Percentiles rank a stretch among this genome's conserved stretches.
Evolutionary conservation across 2,888 invertebrate species (phyloP).

Genomic region (Cryptocephalus moraei): DNA sequence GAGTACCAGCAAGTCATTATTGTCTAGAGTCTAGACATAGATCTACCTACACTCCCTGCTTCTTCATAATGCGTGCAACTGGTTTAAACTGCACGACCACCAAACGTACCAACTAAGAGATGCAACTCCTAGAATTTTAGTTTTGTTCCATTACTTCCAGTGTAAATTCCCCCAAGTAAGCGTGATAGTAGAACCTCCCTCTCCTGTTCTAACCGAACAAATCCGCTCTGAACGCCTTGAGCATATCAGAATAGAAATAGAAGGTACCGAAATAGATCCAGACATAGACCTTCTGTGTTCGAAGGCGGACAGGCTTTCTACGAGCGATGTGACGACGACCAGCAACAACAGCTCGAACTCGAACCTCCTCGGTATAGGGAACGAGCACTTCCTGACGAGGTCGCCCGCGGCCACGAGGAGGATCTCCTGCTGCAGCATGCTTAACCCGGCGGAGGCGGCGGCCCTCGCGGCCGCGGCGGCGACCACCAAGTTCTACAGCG

Average conservation of each 20-base stretch:
- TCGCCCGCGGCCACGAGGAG: conserved; percentile 79
- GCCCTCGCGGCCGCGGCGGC: conserved; percentile 52
- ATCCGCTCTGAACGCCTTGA: conserved; percentile 28
- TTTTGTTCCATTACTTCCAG: conserved; percentile 16
- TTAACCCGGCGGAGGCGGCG: conserved; percentile 61
- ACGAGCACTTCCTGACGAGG: conserved; percentile 57
- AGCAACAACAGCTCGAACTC: conserved; percentile 45
- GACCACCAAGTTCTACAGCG: conserved; percentile 41
- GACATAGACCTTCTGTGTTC: conserved; percentile 30
- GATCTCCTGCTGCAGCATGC: conserved; percentile 83
- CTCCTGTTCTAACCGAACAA: conserved; percentile 54
- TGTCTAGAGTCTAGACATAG: too few species aligned
- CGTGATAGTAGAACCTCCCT: conserved; percentile 66
- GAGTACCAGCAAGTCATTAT: too few species aligned
- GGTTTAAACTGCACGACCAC: too few species aligned
- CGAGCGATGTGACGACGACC: conserved; percentile 27
- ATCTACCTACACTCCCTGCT: too few species aligned
- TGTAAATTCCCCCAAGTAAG: conserved; percentile 52
- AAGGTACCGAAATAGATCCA: conserved; percentile 25
- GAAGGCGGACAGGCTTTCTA: conserved; percentile 29
- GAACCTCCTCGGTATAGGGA: conserved; percentile 50
- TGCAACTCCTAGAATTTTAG: neutral
- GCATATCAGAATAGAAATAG: conserved; percentile 30
- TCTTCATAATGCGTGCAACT: too few species aligned
- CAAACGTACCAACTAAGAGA: too few species aligned